Evolutionary conservation across 2,888 invertebrate genomes (phyloP), one percentile per base, ranked within the genome.

Genomic region (Coenonympha arcania): DNA sequence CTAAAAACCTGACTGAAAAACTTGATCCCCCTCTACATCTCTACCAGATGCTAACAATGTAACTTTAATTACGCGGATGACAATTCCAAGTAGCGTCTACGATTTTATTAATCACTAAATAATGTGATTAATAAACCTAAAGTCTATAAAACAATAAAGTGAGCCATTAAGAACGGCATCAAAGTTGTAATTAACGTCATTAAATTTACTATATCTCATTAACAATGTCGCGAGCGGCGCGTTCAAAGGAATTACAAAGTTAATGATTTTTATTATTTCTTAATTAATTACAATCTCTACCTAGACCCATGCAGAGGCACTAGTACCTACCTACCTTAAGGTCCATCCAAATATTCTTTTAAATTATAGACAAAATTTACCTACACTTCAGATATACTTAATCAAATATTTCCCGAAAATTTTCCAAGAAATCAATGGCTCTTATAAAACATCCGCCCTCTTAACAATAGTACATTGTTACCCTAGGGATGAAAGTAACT

Each of bases 21-120:
- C 33, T 33, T 33, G 43, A 31, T 19, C 30, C 6, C 6, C 6
- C 30, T 15, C 9, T 20, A 33, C 15, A 3, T 16, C 37, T 37
- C 3, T 16, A 11, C 16, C 24, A 15, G 16, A 24, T 16, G 18
- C 8, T 6, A 24, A 44, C 44, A 44, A 33, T 34, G 44, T 44
- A 44, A 22, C 13, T 33, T 44, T 44, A 9, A 43, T 44, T 34
- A 44, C 24, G 11, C 19, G n/a, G 9, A 6, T 18, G n/a, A 44
- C 33, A 33, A 34, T 44, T 34, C 16, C 22, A 33, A 47, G 33
- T 41, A 41, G 33, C 40, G 16, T 33, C 31, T 33, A 48, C 46
- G 34, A 34, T 45, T 51, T 42, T 36, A 51, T 13, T 24, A 59
- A 52, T 49, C 51, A 57, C 41, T 40, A 45, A 54, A 53, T 46